These are phyloP conservation scores for Elysia chlorotica DNA, from an alignment of 1,140 invertebrate species.

Conservation along the genomic window DNA sequence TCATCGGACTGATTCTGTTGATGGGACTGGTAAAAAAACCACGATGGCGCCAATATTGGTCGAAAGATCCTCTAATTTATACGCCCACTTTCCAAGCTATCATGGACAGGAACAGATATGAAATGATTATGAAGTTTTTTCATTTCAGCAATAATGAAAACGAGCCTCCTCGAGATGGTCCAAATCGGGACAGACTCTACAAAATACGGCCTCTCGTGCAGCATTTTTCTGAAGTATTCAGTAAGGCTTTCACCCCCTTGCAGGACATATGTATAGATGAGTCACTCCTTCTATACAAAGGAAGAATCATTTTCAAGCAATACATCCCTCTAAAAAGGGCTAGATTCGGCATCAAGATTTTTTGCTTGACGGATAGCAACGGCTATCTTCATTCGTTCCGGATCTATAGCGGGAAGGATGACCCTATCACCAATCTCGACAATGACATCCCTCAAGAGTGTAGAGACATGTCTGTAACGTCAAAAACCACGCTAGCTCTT, in stretches of 20 bases:
- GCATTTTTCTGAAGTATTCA: neutral
- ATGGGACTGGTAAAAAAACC: constrained; percentile 2
- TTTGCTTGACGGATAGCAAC: neutral
- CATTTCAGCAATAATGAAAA: neutral
- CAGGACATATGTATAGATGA: neutral
- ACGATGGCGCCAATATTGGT: neutral
- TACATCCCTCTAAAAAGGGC: neutral
- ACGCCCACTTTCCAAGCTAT: neutral
- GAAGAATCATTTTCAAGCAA: constrained; percentile 3
- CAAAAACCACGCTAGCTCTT: neutral
- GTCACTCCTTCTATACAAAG: neutral
- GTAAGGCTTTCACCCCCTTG: neutral
- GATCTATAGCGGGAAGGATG: constrained; percentile 1
- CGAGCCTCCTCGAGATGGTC: neutral
- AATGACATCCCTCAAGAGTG: neutral
- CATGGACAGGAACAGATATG: neutral
- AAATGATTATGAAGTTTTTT: neutral
- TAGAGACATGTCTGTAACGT: neutral
- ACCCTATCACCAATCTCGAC: neutral
- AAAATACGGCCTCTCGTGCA: neutral
- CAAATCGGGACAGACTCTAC: neutral
- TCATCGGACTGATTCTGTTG: neutral
- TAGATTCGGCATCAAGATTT: constrained; percentile 1
- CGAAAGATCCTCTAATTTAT: neutral
- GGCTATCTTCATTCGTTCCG: neutral